These are phyloP conservation scores for Isurus oxyrinchus DNA, from an alignment of 2,113 vertebrate species.

Conservation along the genomic window DNA sequence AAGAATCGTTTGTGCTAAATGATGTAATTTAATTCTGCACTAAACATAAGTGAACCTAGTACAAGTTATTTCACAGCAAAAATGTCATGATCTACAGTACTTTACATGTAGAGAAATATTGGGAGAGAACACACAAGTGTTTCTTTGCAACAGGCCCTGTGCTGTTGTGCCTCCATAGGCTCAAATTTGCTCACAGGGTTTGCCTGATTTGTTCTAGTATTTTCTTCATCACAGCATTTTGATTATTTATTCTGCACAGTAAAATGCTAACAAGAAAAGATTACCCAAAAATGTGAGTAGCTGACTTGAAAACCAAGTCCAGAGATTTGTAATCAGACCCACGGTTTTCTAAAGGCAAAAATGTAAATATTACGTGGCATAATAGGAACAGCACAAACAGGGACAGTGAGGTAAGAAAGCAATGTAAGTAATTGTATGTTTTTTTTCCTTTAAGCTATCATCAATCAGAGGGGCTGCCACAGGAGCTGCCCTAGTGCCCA, in stretches of 20 bases:
- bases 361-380: not conserved
- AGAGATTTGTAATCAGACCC: not conserved
- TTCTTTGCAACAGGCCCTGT: not conserved
- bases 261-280: not conserved
- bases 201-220: not conserved
- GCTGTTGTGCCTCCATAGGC: not conserved
- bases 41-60: not conserved
- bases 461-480: slow-evolving; percentile 2
- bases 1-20: not conserved
- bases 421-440: not conserved
- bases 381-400: not conserved
- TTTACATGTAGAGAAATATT: slow-evolving; percentile 6
- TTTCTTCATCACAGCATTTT: not conserved
- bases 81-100: not conserved
- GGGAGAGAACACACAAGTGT: too few species aligned
- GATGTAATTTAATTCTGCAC: not conserved
- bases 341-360: not conserved
- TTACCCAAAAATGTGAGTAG: not conserved
- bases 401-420: not conserved
- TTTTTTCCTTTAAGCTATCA: slow-evolving; percentile 9
- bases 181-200: not conserved
- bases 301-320: not conserved
- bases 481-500: not conserved
- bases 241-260: not conserved
- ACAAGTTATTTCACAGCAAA: not conserved